phyloP scores from a whole-genome alignment of 2,113 vertebrate species.

The Gadus chalcogrammus region DNA sequence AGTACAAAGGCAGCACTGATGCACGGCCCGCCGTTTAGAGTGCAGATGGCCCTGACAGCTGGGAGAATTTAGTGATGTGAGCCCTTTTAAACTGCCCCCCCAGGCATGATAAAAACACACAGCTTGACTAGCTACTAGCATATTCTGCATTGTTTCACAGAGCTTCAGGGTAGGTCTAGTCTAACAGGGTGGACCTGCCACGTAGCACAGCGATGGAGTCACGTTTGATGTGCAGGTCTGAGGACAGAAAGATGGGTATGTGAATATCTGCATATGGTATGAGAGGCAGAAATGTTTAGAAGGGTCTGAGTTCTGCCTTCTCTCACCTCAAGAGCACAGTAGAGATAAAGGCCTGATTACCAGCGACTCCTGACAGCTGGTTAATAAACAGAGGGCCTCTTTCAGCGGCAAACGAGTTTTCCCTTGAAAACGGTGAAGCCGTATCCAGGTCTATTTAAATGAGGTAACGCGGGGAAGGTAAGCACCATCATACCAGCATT shows the following conservation, averaged over 20 bases:
- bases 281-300: no score
- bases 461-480: conserved; percentile 81
- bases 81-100: conserved; percentile 72
- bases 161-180: conserved; percentile 48
- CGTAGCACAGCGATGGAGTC: no score
- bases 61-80: conserved; percentile 77
- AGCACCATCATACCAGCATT: conserved; percentile 82
- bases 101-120: conserved; percentile 70
- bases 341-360: conserved; percentile 52
- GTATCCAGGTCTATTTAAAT: conserved; percentile 85
- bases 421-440: conserved; percentile 73
- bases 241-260: no score
- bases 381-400: conserved; percentile 76
- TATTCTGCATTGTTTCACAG: conserved; percentile 52
- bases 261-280: no score
- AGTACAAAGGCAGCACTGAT: conserved; percentile 70
- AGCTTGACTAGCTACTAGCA: conserved; percentile 67
- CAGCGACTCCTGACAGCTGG: conserved; percentile 67
- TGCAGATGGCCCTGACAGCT: conserved; percentile 83
- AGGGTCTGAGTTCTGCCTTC: no score
- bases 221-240: no score
- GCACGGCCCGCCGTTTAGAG: conserved; percentile 56
- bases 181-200: conserved; percentile 22
- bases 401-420: conserved; percentile 74
- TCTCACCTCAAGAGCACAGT: no score